These are phyloP conservation scores for Sebastes steindachneri DNA, from an alignment of 2,797 vertebrate genomes.

Conservation along the genomic window DNA sequence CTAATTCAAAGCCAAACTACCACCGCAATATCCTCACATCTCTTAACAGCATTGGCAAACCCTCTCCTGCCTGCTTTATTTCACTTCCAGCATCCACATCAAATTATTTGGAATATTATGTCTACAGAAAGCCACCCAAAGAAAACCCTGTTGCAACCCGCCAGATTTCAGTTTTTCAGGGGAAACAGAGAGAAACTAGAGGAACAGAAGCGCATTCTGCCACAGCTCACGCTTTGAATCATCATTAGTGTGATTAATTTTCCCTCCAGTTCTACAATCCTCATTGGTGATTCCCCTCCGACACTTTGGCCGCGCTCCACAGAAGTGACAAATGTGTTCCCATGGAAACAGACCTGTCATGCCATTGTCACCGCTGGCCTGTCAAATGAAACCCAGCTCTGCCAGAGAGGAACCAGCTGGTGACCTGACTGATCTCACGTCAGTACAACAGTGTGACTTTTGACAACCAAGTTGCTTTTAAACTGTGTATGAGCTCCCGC, in stretches of 20 bases:
- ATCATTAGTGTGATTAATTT: constrained; percentile 77
- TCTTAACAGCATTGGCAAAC: constrained; percentile 35
- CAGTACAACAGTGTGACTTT: constrained; percentile 67
- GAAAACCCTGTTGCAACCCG: constrained; percentile 12
- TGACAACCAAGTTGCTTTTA: constrained; percentile 69
- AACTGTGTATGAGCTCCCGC: constrained; percentile 41
- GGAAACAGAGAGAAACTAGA: constrained; percentile 21
- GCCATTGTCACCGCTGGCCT: constrained; percentile 66
- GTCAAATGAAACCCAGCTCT: constrained; percentile 70
- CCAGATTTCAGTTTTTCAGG: constrained; percentile 41
- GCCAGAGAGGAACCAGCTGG: constrained; percentile 75
- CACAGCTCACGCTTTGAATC: constrained; percentile 58
- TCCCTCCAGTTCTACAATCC: constrained; percentile 52
- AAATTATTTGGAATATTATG: constrained; percentile 42
- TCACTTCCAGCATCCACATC: constrained; percentile 42
- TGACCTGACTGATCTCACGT: constrained; percentile 77
- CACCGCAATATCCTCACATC: constrained; percentile 38
- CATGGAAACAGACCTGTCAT: constrained; percentile 81
- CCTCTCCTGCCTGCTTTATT: constrained; percentile 29
- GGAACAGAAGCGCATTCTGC: constrained; percentile 37
- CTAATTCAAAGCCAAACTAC: constrained; percentile 55
- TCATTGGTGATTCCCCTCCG: constrained; percentile 69
- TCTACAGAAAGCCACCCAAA: constrained; percentile 38
- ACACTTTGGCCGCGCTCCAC: constrained; percentile 51
- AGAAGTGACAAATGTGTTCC: constrained; percentile 72